Evolutionary conservation across 2,113 vertebrate genomes (phyloP).

Genomic region (Vulpes ferrilata): DNA sequence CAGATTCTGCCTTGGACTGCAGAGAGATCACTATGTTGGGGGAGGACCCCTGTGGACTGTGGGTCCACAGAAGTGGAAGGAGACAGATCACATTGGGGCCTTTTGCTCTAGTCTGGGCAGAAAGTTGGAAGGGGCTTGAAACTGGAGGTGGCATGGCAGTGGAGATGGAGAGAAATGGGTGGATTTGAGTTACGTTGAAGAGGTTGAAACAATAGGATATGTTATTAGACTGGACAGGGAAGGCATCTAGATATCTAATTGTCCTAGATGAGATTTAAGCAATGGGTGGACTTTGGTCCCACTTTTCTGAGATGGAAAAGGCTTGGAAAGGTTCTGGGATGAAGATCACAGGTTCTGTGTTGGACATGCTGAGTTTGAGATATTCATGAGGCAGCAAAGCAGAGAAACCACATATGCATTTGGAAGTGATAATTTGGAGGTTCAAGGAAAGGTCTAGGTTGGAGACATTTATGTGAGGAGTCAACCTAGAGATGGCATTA

Average conservation of each 20-base stretch:
- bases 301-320: background rate
- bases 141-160: background rate
- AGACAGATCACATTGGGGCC: background rate
- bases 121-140: background rate
- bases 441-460: background rate
- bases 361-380: background rate
- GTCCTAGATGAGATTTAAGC: background rate
- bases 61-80: background rate
- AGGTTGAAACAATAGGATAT: background rate
- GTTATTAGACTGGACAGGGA: background rate
- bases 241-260: background rate
- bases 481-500: background rate
- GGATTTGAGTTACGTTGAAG: background rate
- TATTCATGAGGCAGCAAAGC: background rate
- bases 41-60: background rate
- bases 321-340: background rate
- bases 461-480: background rate
- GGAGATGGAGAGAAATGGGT: background rate
- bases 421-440: constrained; percentile 34
- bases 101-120: background rate
- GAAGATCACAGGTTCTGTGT: background rate
- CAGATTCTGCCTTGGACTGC: background rate
- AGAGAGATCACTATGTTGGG: background rate
- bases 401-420: background rate
- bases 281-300: background rate